Evolutionary conservation across 1,140 invertebrate genomes (phyloP), one percentile per base, ranked within the genome.

Genomic region (Formica exsecta): DNA sequence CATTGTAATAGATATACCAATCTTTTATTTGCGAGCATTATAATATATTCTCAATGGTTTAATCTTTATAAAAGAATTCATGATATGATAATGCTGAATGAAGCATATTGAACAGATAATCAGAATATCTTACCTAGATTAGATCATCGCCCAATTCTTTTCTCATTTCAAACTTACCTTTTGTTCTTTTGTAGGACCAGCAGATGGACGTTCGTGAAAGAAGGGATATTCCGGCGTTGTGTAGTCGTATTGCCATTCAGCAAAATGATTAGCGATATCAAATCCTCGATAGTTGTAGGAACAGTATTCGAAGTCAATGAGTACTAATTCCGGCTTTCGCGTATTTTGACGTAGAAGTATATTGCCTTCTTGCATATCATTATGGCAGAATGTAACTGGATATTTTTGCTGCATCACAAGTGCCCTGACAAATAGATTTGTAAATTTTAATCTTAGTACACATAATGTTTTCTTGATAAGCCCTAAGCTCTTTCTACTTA

Each of bases 261-360:
- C 96, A 94, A 99, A 99, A 93, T 99, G 99, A 95, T 99, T 99
- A 3, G 98, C 99, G 77, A 99, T 95, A 95, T 99, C 99, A 95
- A 99, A 99, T 0, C 97, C 98, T 86, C 99, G 95, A 93, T 98
- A 98, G 93, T 99, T 99, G 94, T 99, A 99, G 0, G 98, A 98
- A 93, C 98, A 98, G 93, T 99, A 99, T 95, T 99, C 98, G 94
- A 98, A 99, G 93, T 99, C 98, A 92, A 98, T 98, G 36, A 98
- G 96, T 16, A 97, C 97, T 41, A 98, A 93, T 89, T 96, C 96
- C n/a, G 96, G 95, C 85, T 96, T 96, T 8, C 94, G 94, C 2
- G 95, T 95, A 83, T 96, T 96, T 92, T 96, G 95, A 22, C 95
- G 91, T 8, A 97, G 87, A 0, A 97, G 92, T 80, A 97, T 97